phyloP scores from a whole-genome alignment of 2,888 invertebrate species.

The Dorcus hopei region DNA sequence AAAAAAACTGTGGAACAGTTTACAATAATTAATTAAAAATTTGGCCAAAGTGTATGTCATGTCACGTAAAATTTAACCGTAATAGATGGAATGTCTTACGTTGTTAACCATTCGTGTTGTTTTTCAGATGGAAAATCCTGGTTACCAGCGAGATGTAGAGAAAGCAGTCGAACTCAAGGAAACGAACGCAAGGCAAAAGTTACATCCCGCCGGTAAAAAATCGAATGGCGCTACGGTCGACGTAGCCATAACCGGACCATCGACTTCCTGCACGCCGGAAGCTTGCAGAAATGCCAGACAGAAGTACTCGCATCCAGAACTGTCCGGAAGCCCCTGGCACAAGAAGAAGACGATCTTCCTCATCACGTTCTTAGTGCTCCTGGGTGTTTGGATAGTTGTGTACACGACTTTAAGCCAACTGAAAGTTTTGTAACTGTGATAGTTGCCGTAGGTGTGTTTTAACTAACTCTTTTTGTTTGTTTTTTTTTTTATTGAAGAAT shows the following conservation, averaged over 20 bases:
- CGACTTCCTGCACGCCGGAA: constrained; percentile 42
- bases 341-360: constrained; percentile 52
- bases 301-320: constrained; percentile 40
- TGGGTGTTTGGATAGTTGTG: constrained; percentile 52
- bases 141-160: constrained; percentile 40
- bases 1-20: no score
- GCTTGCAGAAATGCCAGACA: constrained; percentile 44
- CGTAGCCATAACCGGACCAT: constrained; percentile 10
- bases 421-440: constrained; percentile 36
- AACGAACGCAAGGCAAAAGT: constrained; percentile 25
- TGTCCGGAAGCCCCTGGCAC: constrained; percentile 54
- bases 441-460: neutral
- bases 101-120: no score
- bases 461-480: neutral
- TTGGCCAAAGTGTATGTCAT: no score
- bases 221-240: constrained; percentile 26
- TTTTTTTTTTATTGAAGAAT: neutral
- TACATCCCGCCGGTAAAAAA: neutral
- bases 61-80: no score
- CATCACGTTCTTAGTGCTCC: constrained; percentile 46
- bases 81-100: no score
- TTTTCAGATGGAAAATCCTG: constrained; percentile 53
- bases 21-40: no score
- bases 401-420: constrained; percentile 42
- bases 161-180: constrained; percentile 41